Evolutionary conservation across 2,888 invertebrate genomes (phyloP).

Genomic region (Tetragonisca angustula): DNA sequence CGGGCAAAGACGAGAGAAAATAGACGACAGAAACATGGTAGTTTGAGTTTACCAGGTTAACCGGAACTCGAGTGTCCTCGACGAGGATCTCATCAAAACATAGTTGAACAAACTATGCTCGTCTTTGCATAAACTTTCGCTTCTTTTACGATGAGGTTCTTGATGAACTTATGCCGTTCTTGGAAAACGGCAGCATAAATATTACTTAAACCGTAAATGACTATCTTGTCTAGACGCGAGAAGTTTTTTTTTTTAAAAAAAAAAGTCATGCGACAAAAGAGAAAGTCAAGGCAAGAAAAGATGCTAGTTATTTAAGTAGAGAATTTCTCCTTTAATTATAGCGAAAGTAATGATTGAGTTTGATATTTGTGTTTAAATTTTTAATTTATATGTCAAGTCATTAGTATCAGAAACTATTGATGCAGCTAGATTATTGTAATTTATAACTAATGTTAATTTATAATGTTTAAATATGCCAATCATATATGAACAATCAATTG

Average conservation of each 20-base stretch:
- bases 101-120: slow-evolving; percentile 47
- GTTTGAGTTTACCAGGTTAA: slow-evolving; percentile 40
- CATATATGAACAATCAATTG: too few relatives aligned
- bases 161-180: slow-evolving; percentile 27
- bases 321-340: too few relatives aligned
- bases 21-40: not conserved
- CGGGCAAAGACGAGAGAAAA: slow-evolving; percentile 29
- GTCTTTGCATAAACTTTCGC: slow-evolving; percentile 33
- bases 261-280: not conserved
- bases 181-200: slow-evolving; percentile 13
- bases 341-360: too few relatives aligned
- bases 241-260: too few relatives aligned
- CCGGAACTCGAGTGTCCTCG: slow-evolving; percentile 44
- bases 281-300: not conserved
- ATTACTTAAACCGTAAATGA: slow-evolving; percentile 17
- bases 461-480: too few relatives aligned
- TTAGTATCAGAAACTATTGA: too few relatives aligned
- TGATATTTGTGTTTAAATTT: too few relatives aligned
- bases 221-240: not conserved
- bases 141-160: slow-evolving; percentile 27
- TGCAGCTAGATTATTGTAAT: too few relatives aligned
- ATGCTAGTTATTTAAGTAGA: too few relatives aligned
- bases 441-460: too few relatives aligned
- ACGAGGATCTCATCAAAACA: slow-evolving; percentile 50
- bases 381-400: too few relatives aligned